Evolutionary conservation across 2,113 vertebrate genomes (phyloP).

Genomic region (Aleadryas rufinucha): DNA sequence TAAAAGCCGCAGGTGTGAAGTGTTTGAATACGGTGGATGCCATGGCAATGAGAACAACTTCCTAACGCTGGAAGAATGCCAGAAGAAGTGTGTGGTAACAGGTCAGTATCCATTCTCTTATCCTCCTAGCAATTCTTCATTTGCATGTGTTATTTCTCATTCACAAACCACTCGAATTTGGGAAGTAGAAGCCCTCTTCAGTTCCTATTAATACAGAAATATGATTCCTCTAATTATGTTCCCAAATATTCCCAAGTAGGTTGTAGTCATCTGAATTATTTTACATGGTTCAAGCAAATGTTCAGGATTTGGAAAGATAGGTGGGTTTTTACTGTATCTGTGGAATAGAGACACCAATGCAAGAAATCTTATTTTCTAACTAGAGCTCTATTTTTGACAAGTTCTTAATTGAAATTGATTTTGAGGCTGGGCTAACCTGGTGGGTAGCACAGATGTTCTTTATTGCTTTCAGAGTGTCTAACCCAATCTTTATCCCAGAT

Average conservation of each 20-base stretch:
- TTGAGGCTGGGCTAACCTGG: background rate
- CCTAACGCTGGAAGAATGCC: slow-evolving; percentile 75
- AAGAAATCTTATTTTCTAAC: background rate
- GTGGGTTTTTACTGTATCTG: background rate
- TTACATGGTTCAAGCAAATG: background rate
- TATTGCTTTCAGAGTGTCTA: background rate
- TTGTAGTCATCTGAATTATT: background rate
- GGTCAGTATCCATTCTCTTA: slow-evolving; percentile 46
- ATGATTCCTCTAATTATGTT: background rate
- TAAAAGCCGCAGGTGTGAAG: slow-evolving; percentile 74
- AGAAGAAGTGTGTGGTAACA: slow-evolving; percentile 70
- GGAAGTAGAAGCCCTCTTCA: background rate
- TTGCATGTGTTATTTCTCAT: background rate
- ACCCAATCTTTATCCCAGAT: background rate
- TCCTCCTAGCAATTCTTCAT: background rate
- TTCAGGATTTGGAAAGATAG: background rate
- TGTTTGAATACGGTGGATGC: slow-evolving; percentile 90
- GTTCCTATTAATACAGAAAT: background rate
- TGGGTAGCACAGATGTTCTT: background rate
- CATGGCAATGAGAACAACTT: slow-evolving; percentile 90
- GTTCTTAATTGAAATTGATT: background rate
- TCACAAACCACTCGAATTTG: background rate
- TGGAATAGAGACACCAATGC: background rate
- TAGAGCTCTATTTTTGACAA: background rate
- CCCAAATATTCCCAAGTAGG: background rate